These are phyloP conservation scores for Tetrao urogallus DNA, from an alignment of 2,113 vertebrate genomes.

Conservation along the genomic window DNA sequence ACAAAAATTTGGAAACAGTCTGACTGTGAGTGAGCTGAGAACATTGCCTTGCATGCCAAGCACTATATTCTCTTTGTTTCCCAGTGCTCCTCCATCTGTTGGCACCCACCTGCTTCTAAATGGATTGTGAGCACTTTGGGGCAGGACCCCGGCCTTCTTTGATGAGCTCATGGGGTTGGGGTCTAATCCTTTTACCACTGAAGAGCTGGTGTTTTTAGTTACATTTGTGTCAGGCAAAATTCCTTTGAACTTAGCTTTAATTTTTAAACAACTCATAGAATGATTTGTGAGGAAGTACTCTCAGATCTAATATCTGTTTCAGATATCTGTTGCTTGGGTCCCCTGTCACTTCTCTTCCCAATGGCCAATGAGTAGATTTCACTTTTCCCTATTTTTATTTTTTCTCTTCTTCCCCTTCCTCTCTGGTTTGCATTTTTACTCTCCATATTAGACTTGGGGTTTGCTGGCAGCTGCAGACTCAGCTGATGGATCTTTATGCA, in stretches of 20 bases:
- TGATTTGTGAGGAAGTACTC: not conserved
- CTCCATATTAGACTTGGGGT: not conserved
- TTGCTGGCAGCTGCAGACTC: not conserved
- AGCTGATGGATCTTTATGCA: not conserved
- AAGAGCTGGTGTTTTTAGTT: not conserved
- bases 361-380: not conserved
- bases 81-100: not conserved
- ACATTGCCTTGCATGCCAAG: not conserved
- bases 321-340: not conserved
- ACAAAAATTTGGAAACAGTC: constrained; percentile 38
- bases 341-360: not conserved
- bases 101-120: not conserved
- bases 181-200: not conserved
- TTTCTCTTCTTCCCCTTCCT: not conserved
- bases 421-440: not conserved
- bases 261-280: not conserved
- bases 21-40: constrained; percentile 35
- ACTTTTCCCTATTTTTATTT: not conserved
- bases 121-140: not conserved
- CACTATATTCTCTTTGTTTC: not conserved
- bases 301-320: not conserved
- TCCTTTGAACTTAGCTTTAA: not conserved
- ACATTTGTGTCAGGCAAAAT: not conserved
- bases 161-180: not conserved
- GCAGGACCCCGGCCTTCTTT: not conserved